Evolutionary conservation across 2,113 vertebrate species (phyloP).

Genomic region (Forbesichthys papilliferus): DNA sequence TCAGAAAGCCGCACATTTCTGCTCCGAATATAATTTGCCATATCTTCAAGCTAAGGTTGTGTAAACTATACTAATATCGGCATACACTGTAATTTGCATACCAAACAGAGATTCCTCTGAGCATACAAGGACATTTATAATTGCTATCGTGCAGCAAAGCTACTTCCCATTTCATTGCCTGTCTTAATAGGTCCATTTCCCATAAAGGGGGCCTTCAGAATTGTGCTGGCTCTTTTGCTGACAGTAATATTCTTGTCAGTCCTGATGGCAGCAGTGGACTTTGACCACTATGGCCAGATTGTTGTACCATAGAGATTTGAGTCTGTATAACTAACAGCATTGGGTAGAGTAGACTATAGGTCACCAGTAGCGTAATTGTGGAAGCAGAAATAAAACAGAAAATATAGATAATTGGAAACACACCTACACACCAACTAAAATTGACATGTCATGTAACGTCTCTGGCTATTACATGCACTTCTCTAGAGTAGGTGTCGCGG

Average conservation of each 20-base stretch:
- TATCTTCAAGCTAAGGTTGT: background rate
- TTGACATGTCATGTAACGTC: no score
- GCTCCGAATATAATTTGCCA: no score
- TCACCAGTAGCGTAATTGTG: constrained; percentile 13
- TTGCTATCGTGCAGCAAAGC: background rate
- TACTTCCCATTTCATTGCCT: background rate
- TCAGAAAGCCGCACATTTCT: background rate
- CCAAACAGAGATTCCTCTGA: constrained; percentile 1
- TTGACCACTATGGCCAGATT: constrained; percentile 15
- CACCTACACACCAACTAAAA: no score
- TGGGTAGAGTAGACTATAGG: background rate
- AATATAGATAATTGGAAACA: no score
- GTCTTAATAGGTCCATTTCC: constrained; percentile 16
- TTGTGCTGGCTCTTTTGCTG: constrained; percentile 1
- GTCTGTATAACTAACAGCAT: constrained; percentile 29
- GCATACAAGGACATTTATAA: background rate
- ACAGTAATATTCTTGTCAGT: constrained; percentile 9
- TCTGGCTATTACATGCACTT: no score
- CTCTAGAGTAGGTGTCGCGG: no score
- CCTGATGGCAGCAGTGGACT: constrained; percentile 24
- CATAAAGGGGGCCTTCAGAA: constrained; percentile 12
- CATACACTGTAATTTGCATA: background rate
- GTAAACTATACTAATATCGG: background rate
- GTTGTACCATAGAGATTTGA: constrained; percentile 24
- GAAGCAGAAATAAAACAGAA: no score